Evolutionary conservation across 1,140 invertebrate genomes (phyloP).

Genomic region (Penaeus vannamei): DNA sequence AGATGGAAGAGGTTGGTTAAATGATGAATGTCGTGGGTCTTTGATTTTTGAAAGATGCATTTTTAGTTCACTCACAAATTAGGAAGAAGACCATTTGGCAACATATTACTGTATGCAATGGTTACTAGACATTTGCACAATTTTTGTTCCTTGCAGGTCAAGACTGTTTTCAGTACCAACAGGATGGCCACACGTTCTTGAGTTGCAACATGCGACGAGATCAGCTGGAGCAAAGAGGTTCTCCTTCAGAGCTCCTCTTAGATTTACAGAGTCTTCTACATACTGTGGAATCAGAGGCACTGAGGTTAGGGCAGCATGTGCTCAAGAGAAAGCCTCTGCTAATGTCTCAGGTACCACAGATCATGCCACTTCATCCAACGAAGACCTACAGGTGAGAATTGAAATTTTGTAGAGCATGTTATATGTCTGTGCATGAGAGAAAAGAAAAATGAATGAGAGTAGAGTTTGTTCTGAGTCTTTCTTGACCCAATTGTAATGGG

Average conservation of each 20-base stretch:
- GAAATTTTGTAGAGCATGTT: too few species aligned
- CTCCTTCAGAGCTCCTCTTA: conserved; percentile 64
- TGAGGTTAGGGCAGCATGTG: conserved; percentile 63
- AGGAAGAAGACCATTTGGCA: too few species aligned
- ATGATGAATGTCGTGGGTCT: neutral
- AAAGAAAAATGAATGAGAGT: neutral
- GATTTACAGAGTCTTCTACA: conserved; percentile 64
- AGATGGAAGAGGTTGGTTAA: conserved; percentile 68
- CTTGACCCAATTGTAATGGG: neutral
- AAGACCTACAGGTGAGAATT: conserved; percentile 48
- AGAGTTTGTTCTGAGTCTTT: neutral
- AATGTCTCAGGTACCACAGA: conserved; percentile 55
- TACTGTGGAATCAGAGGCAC: conserved; percentile 62
- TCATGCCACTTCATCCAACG: conserved; percentile 48
- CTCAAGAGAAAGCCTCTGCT: conserved; percentile 58
- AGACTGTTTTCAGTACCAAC: conserved; percentile 74
- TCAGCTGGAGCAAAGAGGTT: conserved; percentile 71
- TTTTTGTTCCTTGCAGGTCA: conserved; percentile 70
- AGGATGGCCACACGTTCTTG: conserved; percentile 73
- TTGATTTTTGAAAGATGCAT: neutral
- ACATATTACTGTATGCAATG: neutral
- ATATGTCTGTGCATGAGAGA: too few species aligned
- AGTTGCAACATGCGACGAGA: conserved; percentile 75
- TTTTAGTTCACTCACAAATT: too few species aligned
- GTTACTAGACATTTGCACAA: neutral